Percentiles rank a stretch among this genome's conserved stretches.
Conservation (phyloP, 1,140 invertebrate genomes). For the Oreohelix idahoensis region DNA sequence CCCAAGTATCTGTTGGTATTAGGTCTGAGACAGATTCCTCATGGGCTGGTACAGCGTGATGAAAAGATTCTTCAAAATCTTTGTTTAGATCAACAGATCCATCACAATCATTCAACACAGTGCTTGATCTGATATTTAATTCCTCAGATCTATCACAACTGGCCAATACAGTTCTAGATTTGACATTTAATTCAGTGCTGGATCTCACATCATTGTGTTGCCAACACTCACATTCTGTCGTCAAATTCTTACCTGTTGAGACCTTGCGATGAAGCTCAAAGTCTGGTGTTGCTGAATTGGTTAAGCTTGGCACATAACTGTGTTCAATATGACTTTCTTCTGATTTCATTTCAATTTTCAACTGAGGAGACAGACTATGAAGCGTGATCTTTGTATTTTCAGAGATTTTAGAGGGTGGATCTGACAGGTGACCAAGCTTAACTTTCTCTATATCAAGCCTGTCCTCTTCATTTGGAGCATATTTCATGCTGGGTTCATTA, state of each 20-base stretch:
- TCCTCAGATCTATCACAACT: neutral
- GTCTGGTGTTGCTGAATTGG: neutral
- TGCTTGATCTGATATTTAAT: neutral
- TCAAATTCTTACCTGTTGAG: neutral
- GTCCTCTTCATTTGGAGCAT: neutral
- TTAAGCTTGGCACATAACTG: neutral
- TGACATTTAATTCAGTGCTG: neutral
- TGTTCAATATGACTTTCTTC: neutral
- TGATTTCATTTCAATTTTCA: neutral
- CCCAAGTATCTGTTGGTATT: neutral
- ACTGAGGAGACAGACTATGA: neutral
- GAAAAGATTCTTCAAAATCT: neutral
- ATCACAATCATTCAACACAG: neutral
- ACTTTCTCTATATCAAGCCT: neutral
- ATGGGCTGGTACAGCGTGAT: neutral
- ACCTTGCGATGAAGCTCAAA: neutral
- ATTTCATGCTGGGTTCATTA: neutral
- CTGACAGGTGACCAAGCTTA: neutral
- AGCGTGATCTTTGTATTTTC: neutral
- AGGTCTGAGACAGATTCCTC: neutral
- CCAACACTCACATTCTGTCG: neutral
- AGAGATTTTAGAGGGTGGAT: neutral
- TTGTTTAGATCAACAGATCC: neutral
- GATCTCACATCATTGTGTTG: neutral
- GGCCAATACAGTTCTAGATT: no score